Percentiles rank a stretch among this genome's conserved stretches.
Evolutionary conservation across 2,113 vertebrate genomes (phyloP).

Genomic region (Labeo catla): DNA sequence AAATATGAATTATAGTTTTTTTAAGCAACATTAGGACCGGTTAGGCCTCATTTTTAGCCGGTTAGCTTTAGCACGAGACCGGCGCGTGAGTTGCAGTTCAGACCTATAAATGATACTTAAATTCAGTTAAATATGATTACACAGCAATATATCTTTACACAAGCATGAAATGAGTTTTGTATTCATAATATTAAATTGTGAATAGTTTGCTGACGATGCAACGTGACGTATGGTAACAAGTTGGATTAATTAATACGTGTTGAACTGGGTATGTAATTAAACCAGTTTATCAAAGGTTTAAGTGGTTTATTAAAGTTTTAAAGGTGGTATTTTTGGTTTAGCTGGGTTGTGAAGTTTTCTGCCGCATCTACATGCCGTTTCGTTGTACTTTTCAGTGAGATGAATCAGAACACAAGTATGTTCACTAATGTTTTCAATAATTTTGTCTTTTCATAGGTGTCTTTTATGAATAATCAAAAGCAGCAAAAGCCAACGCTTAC

Average conservation of each 20-base stretch:
- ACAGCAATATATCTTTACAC: too few species aligned
- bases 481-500: slow-evolving; percentile 99
- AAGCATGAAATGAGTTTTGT: not conserved
- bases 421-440: not conserved
- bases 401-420: not conserved
- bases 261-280: not conserved
- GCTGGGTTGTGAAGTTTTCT: not conserved
- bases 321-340: not conserved
- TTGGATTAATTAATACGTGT: not conserved
- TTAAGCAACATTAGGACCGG: too few species aligned
- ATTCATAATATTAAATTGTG: too few species aligned
- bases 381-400: not conserved
- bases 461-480: slow-evolving; percentile 99
- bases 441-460: slow-evolving; percentile 76
- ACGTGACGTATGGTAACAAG: not conserved
- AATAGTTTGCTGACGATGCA: not conserved
- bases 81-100: not conserved
- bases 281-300: not conserved
- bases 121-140: not conserved
- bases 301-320: not conserved
- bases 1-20: not conserved
- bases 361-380: not conserved
- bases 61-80: slow-evolving; percentile 34
- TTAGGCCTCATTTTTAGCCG: slow-evolving; percentile 31
- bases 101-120: too few species aligned